Percentiles rank a stretch among this genome's conserved stretches.
Evolutionary conservation across 2,113 vertebrate species (phyloP).

Genomic region (Dasyprocta punctata): DNA sequence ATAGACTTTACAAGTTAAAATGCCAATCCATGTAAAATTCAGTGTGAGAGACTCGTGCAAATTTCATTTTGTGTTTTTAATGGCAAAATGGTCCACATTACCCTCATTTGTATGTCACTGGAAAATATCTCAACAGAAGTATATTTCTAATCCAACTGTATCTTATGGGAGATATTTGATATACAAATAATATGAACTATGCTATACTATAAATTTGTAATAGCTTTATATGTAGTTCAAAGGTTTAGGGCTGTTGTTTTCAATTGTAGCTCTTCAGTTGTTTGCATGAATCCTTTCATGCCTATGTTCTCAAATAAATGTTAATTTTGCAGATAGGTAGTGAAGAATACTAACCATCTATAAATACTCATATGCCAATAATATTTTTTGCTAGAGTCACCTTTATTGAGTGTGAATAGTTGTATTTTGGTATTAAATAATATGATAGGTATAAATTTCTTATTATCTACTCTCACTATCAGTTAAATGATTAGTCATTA

Average conservation of each 20-base stretch:
- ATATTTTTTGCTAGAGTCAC: neutral
- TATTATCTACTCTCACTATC: neutral
- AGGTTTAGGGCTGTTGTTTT: neutral
- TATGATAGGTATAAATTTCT: neutral
- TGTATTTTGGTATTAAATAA: neutral
- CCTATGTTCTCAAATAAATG: neutral
- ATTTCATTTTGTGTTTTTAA: slow-evolving; percentile 33
- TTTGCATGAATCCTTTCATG: neutral
- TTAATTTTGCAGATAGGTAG: neutral
- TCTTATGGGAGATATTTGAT: neutral
- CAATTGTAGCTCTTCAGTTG: neutral
- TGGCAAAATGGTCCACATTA: neutral
- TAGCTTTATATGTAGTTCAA: neutral
- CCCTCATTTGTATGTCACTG: slow-evolving; percentile 19
- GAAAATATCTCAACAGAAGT: slow-evolving; percentile 18
- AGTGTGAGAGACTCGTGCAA: slow-evolving; percentile 17
- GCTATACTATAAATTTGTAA: neutral
- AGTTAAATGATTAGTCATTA: neutral
- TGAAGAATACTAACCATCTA: neutral
- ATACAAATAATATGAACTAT: neutral
- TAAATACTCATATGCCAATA: neutral
- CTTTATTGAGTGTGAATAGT: neutral
- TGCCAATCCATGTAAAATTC: slow-evolving; percentile 43
- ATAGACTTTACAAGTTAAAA: slow-evolving; percentile 72
- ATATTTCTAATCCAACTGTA: neutral